Evolutionary conservation across 2,113 vertebrate species (phyloP).

Genomic region (Bucco capensis): DNA sequence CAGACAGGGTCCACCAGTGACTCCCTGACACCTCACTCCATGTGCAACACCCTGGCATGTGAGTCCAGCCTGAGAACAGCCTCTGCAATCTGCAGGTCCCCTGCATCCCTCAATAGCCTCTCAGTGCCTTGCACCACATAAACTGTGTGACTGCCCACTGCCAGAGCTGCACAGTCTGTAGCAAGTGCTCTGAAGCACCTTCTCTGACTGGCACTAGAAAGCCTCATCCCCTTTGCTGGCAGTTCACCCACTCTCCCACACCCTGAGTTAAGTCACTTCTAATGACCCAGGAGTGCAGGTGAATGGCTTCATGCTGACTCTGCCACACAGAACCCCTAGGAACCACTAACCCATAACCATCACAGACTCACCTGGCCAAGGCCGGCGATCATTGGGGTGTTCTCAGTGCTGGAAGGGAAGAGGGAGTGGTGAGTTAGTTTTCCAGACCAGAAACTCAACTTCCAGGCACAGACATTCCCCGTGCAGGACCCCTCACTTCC

Average conservation of each 20-base stretch:
- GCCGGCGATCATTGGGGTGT: slow-evolving; percentile 95
- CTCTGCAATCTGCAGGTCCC: background rate
- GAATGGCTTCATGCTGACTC: background rate
- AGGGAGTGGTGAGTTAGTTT: background rate
- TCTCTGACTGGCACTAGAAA: background rate
- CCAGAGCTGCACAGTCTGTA: background rate
- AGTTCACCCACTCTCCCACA: background rate
- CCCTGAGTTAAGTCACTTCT: accelerated
- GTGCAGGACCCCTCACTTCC: accelerated
- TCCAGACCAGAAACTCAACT: background rate
- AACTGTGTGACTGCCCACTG: background rate
- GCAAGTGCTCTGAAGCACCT: accelerated
- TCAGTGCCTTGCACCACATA: accelerated
- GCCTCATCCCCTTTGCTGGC: background rate
- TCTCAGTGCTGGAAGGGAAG: slow-evolving; percentile 85
- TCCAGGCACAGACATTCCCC: background rate
- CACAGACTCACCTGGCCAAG: slow-evolving; percentile 86
- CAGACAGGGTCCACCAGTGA: background rate
- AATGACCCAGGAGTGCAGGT: background rate
- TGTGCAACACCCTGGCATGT: accelerated
- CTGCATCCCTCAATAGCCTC: background rate
- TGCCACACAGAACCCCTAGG: background rate
- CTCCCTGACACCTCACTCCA: accelerated
- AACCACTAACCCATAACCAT: background rate
- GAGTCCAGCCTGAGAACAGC: background rate